phyloP scores from a whole-genome alignment of 2,113 vertebrate genomes.

The Thinocorus orbignyianus region DNA sequence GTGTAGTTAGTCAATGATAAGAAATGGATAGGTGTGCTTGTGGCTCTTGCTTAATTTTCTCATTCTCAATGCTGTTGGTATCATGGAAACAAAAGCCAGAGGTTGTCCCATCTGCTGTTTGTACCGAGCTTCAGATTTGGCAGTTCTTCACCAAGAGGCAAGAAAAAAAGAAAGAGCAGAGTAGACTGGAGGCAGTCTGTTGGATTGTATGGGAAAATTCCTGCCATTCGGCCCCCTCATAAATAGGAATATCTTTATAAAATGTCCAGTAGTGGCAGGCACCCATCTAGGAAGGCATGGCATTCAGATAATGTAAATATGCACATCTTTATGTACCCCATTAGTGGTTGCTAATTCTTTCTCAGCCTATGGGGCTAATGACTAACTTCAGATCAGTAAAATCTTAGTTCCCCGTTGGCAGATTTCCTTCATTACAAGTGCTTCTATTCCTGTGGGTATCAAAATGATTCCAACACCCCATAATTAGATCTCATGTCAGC shows the following conservation, averaged over 20 bases:
- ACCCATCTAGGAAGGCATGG: background rate
- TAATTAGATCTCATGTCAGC: conserved; percentile 50
- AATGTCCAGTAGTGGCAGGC: background rate
- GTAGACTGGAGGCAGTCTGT: background rate
- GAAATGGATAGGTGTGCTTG: background rate
- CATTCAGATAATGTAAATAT: background rate
- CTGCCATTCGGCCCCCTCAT: background rate
- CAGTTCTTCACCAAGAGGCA: background rate
- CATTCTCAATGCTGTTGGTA: background rate
- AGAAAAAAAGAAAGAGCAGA: background rate
- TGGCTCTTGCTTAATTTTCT: background rate
- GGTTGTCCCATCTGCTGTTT: background rate
- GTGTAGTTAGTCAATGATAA: background rate
- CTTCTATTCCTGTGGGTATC: conserved; percentile 25
- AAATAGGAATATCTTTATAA: background rate
- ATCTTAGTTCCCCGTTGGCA: conserved; percentile 33
- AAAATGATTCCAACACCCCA: conserved; percentile 39
- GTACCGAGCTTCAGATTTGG: background rate
- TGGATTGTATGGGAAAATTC: background rate
- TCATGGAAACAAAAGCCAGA: background rate
- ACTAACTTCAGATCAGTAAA: conserved; percentile 28
- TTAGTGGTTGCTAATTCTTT: conserved; percentile 21
- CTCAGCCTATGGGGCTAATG: conserved; percentile 27
- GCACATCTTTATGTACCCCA: background rate
- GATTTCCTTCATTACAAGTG: conserved; percentile 36